Percentiles rank a stretch among this genome's conserved stretches.
Evolutionary conservation across 2,888 invertebrate genomes (phyloP).

Genomic region (Agrotis puta): DNA sequence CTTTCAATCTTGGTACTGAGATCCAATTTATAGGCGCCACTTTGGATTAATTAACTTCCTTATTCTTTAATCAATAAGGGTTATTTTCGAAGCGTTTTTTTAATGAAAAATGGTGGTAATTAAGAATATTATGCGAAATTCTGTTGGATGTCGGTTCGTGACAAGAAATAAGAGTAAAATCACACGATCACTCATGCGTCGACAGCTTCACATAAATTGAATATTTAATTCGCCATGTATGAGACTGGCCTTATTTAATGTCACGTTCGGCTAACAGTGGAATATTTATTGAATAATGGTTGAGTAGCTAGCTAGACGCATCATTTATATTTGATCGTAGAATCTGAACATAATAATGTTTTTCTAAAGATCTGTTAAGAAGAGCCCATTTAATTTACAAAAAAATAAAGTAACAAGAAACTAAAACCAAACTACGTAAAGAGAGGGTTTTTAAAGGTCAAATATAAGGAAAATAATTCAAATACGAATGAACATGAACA

Average conservation of each 20-base stretch:
- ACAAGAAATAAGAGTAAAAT: constrained; percentile 57
- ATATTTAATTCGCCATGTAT: constrained; percentile 56
- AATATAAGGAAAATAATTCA: too few relatives aligned
- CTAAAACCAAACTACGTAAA: too few relatives aligned
- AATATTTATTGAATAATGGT: constrained; percentile 17
- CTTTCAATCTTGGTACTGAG: constrained; percentile 57
- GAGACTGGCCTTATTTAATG: constrained; percentile 40
- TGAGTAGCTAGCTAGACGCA: neutral
- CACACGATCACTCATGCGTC: constrained; percentile 66
- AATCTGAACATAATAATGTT: neutral
- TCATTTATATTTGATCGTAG: neutral
- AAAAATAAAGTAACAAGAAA: too few relatives aligned
- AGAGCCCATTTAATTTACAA: too few relatives aligned
- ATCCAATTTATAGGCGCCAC: constrained; percentile 17
- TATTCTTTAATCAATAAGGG: constrained; percentile 20
- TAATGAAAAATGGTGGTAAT: neutral
- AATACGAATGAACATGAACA: too few relatives aligned
- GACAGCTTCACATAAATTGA: constrained; percentile 63
- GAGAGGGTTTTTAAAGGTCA: too few relatives aligned
- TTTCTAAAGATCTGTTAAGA: neutral
- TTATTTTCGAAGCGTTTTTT: neutral
- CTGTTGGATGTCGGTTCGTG: constrained; percentile 44
- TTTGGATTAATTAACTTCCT: neutral
- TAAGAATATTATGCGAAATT: constrained; percentile 35
- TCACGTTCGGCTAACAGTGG: constrained; percentile 24